Conservation (phyloP, 23 tunicate species). For the Diplosoma virens region DNA sequence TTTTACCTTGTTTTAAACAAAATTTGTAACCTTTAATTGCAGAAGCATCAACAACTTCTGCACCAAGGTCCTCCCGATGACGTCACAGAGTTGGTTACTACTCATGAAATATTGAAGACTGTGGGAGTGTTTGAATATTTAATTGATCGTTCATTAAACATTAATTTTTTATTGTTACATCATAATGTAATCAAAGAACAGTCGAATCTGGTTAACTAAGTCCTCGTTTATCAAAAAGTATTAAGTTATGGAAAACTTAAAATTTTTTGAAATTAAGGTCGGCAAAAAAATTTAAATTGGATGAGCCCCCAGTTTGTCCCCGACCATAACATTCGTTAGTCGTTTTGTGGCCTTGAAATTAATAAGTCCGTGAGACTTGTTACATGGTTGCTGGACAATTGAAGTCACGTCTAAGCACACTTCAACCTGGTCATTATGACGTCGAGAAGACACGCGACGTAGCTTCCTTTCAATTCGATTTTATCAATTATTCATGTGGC, state of each 20-base stretch:
- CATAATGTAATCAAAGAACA: no score
- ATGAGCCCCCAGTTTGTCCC: background rate
- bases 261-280: background rate
- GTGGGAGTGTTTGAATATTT: constrained; percentile 59
- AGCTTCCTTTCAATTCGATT: constrained; percentile 1
- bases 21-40: no score
- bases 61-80: no score
- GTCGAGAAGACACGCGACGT: constrained; percentile 4
- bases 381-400: background rate
- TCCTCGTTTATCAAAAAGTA: background rate
- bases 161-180: constrained; percentile 37
- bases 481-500: constrained; percentile 37
- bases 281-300: background rate
- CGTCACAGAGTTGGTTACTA: background rate
- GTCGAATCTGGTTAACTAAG: background rate
- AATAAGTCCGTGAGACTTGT: background rate
- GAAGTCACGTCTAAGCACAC: background rate
- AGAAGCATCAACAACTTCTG: no score
- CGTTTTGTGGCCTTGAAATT: background rate
- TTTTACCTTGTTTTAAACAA: no score
- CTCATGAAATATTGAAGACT: constrained; percentile 68
- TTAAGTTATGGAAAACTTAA: background rate
- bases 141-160: constrained; percentile 41
- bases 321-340: background rate
- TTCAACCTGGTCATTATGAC: constrained; percentile 12